Evolutionary conservation across 2,797 vertebrate species (phyloP).

Genomic region (Esox masquinongy): DNA sequence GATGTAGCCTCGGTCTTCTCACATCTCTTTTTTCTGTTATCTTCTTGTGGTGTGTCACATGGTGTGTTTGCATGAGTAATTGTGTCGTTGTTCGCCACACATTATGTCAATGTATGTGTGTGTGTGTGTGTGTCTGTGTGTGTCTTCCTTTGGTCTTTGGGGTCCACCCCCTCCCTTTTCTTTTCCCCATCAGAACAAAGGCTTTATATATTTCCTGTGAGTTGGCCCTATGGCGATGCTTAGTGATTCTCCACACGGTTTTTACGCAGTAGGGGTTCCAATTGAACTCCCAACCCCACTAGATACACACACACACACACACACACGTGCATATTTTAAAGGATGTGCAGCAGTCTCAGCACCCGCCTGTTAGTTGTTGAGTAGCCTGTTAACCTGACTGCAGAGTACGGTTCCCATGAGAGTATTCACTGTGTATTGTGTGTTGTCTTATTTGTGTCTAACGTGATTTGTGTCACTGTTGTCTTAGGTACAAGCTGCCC

Average conservation of each 20-base stretch:
- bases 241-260: constrained; percentile 40
- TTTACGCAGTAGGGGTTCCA: constrained; percentile 41
- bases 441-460: not conserved
- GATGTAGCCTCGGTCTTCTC: not conserved
- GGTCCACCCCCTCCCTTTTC: not conserved
- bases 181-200: constrained; percentile 52
- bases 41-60: not conserved
- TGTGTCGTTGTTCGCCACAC: not conserved
- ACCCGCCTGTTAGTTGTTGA: not conserved
- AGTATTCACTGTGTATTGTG: not conserved
- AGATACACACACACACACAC: not conserved
- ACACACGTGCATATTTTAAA: not conserved
- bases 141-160: not conserved
- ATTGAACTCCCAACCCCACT: constrained; percentile 1
- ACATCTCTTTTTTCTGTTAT: not conserved
- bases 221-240: constrained; percentile 43
- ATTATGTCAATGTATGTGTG: constrained; percentile 17
- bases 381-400: not conserved
- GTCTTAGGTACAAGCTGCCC: not conserved
- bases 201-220: constrained; percentile 54
- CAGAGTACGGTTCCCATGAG: not conserved
- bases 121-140: constrained; percentile 5
- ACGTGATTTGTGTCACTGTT: not conserved
- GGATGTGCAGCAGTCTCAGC: not conserved
- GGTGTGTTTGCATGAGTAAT: not conserved